phyloP scores from a whole-genome alignment of 1,140 invertebrate genomes.

The Dendrolimus punctatus region DNA sequence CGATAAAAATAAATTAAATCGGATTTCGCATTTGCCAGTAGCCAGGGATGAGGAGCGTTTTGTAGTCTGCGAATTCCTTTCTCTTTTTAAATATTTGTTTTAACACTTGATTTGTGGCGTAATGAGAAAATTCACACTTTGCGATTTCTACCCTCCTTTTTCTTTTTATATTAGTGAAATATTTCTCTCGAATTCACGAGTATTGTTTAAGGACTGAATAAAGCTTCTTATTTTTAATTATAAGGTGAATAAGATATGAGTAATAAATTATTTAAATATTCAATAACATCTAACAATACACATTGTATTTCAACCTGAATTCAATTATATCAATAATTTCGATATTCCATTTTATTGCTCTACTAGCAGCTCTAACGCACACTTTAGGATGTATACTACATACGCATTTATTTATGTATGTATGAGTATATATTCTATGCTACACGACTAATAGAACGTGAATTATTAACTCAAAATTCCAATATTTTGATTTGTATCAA shows the following conservation, averaged over 20 bases:
- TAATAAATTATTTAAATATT: neutral
- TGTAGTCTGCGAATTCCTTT: slow-evolving; percentile 64
- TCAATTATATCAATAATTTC: no score
- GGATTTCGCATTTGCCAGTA: slow-evolving; percentile 68
- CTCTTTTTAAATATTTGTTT: slow-evolving; percentile 68
- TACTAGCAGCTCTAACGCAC: no score
- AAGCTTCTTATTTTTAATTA: slow-evolving; percentile 11
- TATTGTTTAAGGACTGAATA: neutral
- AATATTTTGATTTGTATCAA: no score
- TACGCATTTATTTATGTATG: no score
- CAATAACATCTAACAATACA: neutral
- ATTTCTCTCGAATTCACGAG: neutral
- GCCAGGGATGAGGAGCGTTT: slow-evolving; percentile 60
- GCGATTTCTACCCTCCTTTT: slow-evolving; percentile 33
- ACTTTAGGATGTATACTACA: no score
- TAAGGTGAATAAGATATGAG: slow-evolving; percentile 3
- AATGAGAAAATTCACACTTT: slow-evolving; percentile 63
- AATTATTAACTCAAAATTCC: no score
- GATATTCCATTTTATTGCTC: no score
- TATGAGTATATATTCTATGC: no score
- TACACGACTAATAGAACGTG: no score
- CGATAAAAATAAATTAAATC: slow-evolving; percentile 74
- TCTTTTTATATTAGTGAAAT: slow-evolving; percentile 15
- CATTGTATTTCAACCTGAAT: neutral
- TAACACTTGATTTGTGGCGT: slow-evolving; percentile 66